phyloP scores from a whole-genome alignment of 2,888 invertebrate species.

The Aromia moschata region DNA sequence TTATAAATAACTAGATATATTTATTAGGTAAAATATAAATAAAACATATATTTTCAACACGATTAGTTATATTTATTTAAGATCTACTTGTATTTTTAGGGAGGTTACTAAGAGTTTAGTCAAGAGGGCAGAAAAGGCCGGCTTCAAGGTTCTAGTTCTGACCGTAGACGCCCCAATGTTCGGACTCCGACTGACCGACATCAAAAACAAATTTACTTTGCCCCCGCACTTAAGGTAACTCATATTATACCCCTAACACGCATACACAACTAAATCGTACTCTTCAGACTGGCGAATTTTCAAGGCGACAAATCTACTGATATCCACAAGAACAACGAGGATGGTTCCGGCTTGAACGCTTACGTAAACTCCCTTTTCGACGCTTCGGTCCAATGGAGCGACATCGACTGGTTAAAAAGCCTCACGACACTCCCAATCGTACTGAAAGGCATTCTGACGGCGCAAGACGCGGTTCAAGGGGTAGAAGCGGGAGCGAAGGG shows the following conservation, averaged over 20 bases:
- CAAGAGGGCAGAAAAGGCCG: conserved; percentile 79
- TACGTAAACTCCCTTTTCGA: conserved; percentile 84
- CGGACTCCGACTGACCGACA: conserved; percentile 83
- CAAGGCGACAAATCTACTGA: conserved; percentile 66
- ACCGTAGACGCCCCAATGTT: conserved; percentile 91
- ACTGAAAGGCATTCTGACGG: conserved; percentile 86
- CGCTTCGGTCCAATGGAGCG: conserved; percentile 84
- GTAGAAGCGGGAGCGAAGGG: conserved; percentile 78
- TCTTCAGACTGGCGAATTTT: conserved; percentile 83
- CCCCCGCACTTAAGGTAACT: conserved; percentile 79
- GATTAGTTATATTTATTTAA: no score
- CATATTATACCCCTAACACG: background rate
- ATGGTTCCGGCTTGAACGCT: conserved; percentile 79
- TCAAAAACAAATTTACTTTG: conserved; percentile 83
- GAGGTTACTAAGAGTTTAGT: conserved; percentile 77
- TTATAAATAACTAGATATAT: no score
- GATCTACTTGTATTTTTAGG: no score
- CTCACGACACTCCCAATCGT: conserved; percentile 83
- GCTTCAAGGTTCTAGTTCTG: conserved; percentile 86
- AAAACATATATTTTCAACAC: no score
- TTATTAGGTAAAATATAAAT: no score
- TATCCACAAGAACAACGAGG: conserved; percentile 58
- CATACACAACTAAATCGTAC: background rate
- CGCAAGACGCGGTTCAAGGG: conserved; percentile 85
- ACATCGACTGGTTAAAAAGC: conserved; percentile 84